These are phyloP conservation scores for Rhagologus leucostigma DNA, from an alignment of 2,113 vertebrate genomes.

Conservation along the genomic window DNA sequence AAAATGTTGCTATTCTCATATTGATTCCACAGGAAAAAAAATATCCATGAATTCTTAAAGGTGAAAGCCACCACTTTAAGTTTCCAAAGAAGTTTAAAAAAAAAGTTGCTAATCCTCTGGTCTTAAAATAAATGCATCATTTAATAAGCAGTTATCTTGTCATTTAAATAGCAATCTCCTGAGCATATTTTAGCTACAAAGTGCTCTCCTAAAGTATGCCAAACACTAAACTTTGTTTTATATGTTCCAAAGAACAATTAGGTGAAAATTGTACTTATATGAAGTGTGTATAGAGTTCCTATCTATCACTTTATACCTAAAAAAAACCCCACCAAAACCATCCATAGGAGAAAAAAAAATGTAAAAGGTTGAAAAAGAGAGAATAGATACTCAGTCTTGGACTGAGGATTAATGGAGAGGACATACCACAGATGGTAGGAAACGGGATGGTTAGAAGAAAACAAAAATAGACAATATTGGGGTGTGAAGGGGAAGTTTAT, in stretches of 20 bases:
- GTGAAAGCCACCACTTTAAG: neutral
- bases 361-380: neutral
- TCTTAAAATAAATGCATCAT: neutral
- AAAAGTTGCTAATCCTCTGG: neutral
- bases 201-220: neutral
- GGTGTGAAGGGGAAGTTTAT: neutral
- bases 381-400: neutral
- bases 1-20: neutral
- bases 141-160: slow-evolving; percentile 11
- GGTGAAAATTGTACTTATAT: neutral
- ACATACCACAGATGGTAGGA: neutral
- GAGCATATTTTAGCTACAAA: neutral
- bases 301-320: neutral
- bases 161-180: neutral
- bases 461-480: neutral
- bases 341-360: neutral
- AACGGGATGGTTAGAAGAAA: neutral
- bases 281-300: neutral
- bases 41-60: neutral
- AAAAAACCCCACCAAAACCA: neutral
- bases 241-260: neutral
- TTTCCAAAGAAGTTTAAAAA: neutral
- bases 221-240: neutral
- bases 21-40: neutral
- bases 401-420: neutral